Conservation (phyloP, 2,113 vertebrate genomes). For the Ellobius talpinus region DNA sequence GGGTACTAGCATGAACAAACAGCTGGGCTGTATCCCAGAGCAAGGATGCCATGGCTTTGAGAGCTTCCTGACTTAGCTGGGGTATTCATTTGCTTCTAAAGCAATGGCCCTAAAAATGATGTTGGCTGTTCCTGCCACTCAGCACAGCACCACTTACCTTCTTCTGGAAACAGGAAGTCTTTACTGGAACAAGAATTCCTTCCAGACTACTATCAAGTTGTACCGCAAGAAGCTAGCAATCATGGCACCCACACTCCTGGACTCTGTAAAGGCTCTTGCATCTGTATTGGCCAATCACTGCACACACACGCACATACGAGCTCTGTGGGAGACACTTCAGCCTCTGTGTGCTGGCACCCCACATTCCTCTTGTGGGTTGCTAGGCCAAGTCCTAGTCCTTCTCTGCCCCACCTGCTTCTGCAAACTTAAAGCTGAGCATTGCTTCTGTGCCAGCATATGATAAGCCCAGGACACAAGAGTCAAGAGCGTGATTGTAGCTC, state of each 20-base stretch:
- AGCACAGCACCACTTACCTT: not conserved
- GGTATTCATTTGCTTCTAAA: not conserved
- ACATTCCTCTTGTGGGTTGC: not conserved
- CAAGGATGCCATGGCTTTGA: not conserved
- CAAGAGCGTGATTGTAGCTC: not conserved
- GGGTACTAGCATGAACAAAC: not conserved
- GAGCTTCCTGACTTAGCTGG: not conserved
- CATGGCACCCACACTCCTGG: not conserved
- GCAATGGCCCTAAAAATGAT: not conserved
- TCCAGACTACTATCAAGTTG: not conserved
- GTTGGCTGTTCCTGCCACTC: not conserved
- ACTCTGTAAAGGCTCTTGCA: not conserved
- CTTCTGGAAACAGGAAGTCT: not conserved
- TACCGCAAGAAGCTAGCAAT: not conserved
- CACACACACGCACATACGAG: no score
- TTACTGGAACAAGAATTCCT: not conserved
- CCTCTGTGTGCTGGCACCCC: not conserved
- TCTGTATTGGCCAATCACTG: not conserved
- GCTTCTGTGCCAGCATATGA: not conserved
- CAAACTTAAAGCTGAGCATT: not conserved
- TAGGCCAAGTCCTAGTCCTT: accelerated
- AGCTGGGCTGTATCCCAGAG: not conserved
- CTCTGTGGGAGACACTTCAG: not conserved
- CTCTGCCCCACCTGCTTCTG: not conserved
- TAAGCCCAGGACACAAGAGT: not conserved